phyloP scores from a whole-genome alignment of 92 coral and sea anemone species.

The Blastomussa wellsi region DNA sequence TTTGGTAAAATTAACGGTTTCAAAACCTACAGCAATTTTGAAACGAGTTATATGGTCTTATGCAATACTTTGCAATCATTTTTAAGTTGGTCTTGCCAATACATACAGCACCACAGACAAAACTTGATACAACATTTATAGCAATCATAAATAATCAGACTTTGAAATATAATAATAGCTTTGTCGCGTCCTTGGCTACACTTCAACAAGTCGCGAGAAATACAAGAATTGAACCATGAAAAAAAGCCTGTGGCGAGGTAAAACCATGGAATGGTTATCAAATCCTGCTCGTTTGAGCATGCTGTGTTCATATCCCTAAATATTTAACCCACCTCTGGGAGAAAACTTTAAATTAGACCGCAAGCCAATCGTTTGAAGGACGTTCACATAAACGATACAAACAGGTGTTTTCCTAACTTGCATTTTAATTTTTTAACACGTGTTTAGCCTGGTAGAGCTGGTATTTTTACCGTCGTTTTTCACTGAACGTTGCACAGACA shows the following conservation, averaged over 20 bases:
- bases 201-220: conserved; percentile 16
- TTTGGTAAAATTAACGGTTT: background rate
- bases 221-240: background rate
- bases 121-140: background rate
- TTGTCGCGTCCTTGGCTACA: background rate
- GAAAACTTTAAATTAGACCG: background rate
- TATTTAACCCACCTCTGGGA: background rate
- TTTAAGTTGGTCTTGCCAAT: background rate
- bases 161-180: background rate
- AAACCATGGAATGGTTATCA: background rate
- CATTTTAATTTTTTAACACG: conserved; percentile 13
- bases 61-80: too few relatives aligned
- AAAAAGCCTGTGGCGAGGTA: background rate
- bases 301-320: conserved; percentile 4
- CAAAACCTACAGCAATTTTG: background rate
- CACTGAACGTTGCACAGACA: conserved; percentile 13
- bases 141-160: background rate
- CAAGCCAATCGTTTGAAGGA: conserved; percentile 18
- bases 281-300: background rate
- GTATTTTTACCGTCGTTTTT: background rate
- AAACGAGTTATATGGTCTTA: background rate
- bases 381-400: background rate
- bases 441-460: background rate
- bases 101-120: background rate
- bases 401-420: conserved; percentile 27